phyloP scores from a whole-genome alignment of 2,888 invertebrate genomes.

The Noctua pronuba region DNA sequence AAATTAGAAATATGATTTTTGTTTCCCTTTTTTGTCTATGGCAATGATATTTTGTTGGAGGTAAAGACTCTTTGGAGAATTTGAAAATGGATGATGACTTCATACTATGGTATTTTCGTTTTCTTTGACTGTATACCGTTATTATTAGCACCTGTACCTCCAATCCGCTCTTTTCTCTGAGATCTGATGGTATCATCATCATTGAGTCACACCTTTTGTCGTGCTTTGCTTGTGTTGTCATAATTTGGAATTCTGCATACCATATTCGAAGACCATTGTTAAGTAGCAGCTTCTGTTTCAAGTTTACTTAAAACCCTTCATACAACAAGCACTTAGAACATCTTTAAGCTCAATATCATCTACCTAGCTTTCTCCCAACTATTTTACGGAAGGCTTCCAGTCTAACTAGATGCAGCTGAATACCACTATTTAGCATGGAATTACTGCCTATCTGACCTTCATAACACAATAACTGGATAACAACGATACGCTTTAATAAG shows the following conservation, averaged over 20 bases:
- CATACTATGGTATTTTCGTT: not conserved
- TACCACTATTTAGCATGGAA: not conserved
- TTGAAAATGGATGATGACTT: not conserved
- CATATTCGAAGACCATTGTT: not conserved
- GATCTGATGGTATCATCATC: not conserved
- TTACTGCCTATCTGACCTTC: not conserved
- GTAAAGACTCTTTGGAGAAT: not conserved
- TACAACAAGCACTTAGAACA: not conserved
- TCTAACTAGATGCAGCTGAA: not conserved
- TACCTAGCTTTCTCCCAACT: too few relatives aligned
- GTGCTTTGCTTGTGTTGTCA: not conserved
- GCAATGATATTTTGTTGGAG: not conserved
- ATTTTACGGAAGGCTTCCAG: not conserved
- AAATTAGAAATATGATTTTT: conserved; percentile 54
- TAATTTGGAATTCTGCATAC: not conserved
- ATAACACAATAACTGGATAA: not conserved
- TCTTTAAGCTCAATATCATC: not conserved
- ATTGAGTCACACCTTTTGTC: not conserved
- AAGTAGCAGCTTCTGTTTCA: too few relatives aligned
- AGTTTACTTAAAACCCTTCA: too few relatives aligned
- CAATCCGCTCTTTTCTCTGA: not conserved
- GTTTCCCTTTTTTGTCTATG: not conserved
- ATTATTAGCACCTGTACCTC: not conserved
- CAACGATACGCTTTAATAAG: not conserved
- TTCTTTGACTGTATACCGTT: not conserved